These are phyloP conservation scores for Helleia helle DNA, from an alignment of 2,888 invertebrate species.

Conservation along the genomic window DNA sequence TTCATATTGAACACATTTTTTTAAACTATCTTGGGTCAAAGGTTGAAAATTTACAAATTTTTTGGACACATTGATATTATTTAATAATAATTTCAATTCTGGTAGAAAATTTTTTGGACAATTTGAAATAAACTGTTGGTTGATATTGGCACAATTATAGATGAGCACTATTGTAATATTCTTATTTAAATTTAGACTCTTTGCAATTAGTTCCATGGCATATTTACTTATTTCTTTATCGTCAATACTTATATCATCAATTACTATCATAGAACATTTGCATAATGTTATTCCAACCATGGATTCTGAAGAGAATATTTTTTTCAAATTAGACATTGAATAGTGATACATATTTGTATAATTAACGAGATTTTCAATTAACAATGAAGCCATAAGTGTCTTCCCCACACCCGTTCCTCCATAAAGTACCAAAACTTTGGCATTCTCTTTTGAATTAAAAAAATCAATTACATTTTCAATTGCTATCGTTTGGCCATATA, in stretches of 20 bases:
- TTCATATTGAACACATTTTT: conserved; percentile 48
- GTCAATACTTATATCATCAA: conserved; percentile 48
- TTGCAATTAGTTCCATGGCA: conserved; percentile 36
- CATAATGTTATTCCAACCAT: conserved; percentile 50
- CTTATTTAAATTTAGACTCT: conserved; percentile 39
- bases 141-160: conserved; percentile 43
- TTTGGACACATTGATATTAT: conserved; percentile 33
- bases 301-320: conserved; percentile 40
- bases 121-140: conserved; percentile 28
- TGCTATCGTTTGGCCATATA: conserved; percentile 50
- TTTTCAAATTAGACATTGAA: conserved; percentile 49
- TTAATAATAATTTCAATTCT: conserved; percentile 32
- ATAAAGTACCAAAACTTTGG: conserved; percentile 48
- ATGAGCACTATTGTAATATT: conserved; percentile 48
- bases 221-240: conserved; percentile 27
- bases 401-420: conserved; percentile 66
- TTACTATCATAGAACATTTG: conserved; percentile 39
- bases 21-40: conserved; percentile 38
- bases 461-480: conserved; percentile 33
- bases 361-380: conserved; percentile 37
- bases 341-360: conserved; percentile 56
- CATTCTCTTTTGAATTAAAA: conserved; percentile 29
- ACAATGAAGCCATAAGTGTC: conserved; percentile 44
- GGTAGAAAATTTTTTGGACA: conserved; percentile 35
- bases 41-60: conserved; percentile 42